These are phyloP conservation scores for Drosophila pseudoobscura DNA, from an alignment of 1,140 invertebrate genomes.

Conservation along the genomic window DNA sequence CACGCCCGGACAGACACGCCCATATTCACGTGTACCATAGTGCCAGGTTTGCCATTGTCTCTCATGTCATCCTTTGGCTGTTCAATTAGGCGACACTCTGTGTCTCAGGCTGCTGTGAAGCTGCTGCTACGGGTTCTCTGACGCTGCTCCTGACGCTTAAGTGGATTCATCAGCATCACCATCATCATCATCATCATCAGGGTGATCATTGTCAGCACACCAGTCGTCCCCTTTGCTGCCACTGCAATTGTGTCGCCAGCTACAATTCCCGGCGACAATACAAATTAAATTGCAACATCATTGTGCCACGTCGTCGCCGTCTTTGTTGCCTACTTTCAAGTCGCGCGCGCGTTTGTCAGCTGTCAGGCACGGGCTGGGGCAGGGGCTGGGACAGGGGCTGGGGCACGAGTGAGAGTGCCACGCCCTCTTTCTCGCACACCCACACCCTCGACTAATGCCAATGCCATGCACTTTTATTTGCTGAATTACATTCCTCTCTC, in stretches of 20 bases:
- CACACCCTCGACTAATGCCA: constrained; percentile 35
- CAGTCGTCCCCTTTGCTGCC: constrained; percentile 43
- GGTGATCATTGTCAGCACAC: constrained; percentile 30
- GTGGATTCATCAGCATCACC: constrained; percentile 72
- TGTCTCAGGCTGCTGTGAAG: constrained; percentile 3
- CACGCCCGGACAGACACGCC: neutral
- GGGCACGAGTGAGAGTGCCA: constrained; percentile 17
- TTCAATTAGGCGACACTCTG: constrained; percentile 68
- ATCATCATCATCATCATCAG: constrained; percentile 27
- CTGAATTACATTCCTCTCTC: constrained; percentile 55
- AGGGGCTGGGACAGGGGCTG: neutral
- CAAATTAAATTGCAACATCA: constrained; percentile 80
- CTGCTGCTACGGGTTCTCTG: constrained; percentile 6
- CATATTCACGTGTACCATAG: constrained; percentile 5
- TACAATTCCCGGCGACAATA: constrained; percentile 60
- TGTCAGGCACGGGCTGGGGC: constrained; percentile 38
- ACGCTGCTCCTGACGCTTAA: constrained; percentile 42
- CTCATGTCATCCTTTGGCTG: constrained; percentile 54
- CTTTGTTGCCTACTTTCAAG: constrained; percentile 69
- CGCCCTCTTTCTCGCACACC: constrained; percentile 17
- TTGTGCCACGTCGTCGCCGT: constrained; percentile 52
- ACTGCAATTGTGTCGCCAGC: constrained; percentile 68
- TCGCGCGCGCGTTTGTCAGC: constrained; percentile 61
- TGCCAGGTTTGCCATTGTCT: constrained; percentile 27
- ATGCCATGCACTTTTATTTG: constrained; percentile 57